Percentiles rank a stretch among this genome's conserved stretches.
Conservation (phyloP, 1,140 invertebrate species). For the Drosophila nikananu region DNA sequence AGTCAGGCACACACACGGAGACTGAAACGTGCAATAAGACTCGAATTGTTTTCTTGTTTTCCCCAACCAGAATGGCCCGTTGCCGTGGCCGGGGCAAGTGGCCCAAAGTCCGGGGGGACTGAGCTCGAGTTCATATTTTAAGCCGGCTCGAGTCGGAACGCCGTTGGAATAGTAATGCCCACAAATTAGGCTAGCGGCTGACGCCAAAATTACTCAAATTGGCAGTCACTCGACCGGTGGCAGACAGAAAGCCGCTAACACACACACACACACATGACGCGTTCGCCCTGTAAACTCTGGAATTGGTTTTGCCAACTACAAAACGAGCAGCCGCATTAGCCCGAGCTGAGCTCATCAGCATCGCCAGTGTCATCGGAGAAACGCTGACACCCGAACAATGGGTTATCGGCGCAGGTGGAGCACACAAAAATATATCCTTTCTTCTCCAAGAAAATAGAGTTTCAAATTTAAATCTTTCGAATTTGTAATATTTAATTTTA, state of each 20-base stretch:
- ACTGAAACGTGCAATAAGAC: slow-evolving; percentile 52
- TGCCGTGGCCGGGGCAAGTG: slow-evolving; percentile 15
- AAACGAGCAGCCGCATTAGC: slow-evolving; percentile 31
- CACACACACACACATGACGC: neutral
- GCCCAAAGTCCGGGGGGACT: slow-evolving; percentile 16
- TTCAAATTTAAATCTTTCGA: neutral
- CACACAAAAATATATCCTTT: neutral
- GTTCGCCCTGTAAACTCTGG: slow-evolving; percentile 14
- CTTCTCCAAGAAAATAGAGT: neutral
- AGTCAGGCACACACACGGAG: slow-evolving; percentile 21
- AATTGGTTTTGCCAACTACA: slow-evolving; percentile 38
- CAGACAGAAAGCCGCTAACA: slow-evolving; percentile 8
- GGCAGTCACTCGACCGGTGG: slow-evolving; percentile 32
- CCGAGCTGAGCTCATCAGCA: slow-evolving; percentile 18
- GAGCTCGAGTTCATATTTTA: slow-evolving; percentile 43
- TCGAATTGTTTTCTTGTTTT: slow-evolving; percentile 56
- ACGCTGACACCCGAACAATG: slow-evolving; percentile 1
- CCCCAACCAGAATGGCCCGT: slow-evolving; percentile 29
- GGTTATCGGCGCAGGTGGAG: neutral
- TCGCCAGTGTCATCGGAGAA: slow-evolving; percentile 5
- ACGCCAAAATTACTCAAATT: slow-evolving; percentile 49
- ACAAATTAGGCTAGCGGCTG: slow-evolving; percentile 42
- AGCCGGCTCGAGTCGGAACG: slow-evolving; percentile 27
- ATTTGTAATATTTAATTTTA: neutral
- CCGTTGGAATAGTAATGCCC: slow-evolving; percentile 46